phyloP scores from a whole-genome alignment of 2,113 vertebrate species.

The Phrynocephalus versicolor region DNA sequence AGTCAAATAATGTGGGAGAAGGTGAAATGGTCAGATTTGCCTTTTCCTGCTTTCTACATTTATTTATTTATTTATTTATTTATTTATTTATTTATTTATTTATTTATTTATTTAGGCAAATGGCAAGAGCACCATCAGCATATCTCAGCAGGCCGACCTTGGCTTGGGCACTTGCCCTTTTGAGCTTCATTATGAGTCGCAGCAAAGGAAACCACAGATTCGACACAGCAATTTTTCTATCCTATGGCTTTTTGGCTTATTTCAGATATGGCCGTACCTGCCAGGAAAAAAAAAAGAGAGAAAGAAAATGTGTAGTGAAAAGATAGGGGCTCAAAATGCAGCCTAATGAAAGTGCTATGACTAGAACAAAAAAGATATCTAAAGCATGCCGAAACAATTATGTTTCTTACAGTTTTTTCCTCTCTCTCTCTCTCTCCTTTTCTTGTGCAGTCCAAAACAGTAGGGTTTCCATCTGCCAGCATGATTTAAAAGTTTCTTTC shows the following conservation, averaged over 20 bases:
- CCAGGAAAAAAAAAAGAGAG: not conserved
- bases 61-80: not conserved
- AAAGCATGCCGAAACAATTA: conserved; percentile 54
- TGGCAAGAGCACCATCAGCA: not conserved
- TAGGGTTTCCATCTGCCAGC: conserved; percentile 61
- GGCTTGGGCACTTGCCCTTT: not conserved
- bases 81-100: not conserved
- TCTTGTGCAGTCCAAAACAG: conserved; percentile 61
- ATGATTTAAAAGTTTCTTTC: conserved; percentile 59
- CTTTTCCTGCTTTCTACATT: not conserved
- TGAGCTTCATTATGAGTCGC: not conserved
- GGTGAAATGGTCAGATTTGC: not conserved
- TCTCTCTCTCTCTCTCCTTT: not conserved
- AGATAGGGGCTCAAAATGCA: not conserved
- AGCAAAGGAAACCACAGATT: not conserved
- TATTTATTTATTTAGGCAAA: not conserved
- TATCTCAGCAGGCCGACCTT: not conserved
- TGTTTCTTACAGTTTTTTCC: conserved; percentile 23
- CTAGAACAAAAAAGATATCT: conserved; percentile 52
- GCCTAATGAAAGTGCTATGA: conserved; percentile 24
- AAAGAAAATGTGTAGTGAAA: not conserved
- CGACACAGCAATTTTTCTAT: conserved; percentile 1
- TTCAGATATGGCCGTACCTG: conserved; percentile 23
- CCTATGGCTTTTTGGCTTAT: conserved; percentile 8
- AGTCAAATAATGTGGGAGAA: not conserved